Evolutionary conservation across 2,888 invertebrate genomes (phyloP), one percentile per base, ranked within the genome.

Genomic region (Tolmerus cingulatus): DNA sequence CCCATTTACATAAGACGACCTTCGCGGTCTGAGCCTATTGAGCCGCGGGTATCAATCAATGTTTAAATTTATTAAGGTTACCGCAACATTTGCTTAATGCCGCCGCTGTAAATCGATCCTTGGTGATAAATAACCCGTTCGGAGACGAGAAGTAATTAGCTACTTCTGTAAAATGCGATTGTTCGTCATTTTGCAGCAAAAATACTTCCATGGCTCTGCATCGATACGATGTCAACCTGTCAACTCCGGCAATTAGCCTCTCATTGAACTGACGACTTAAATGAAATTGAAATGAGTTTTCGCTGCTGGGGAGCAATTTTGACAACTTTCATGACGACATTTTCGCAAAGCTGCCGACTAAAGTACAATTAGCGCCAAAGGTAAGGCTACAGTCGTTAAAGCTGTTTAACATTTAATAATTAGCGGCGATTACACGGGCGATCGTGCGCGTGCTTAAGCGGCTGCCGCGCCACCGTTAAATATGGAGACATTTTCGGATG

Each of bases 351-450:
- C 81, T 30, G 55, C 34, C 81, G 51, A 5, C 27, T 14, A 30
- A 81, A 81, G 55, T 46, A 55, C 51, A 81, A 81, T 51, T 81
- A 51, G 51, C 81, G 34, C 81, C 81, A 51, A 51, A 51, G 30
- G 30, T 55, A 34, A 30, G 51, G 27, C 27, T 27, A 30, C 51
- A 55, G 27, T 30, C 81, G 55, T 81, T 55, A 51, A 81, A 51
- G 27, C 81, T 81, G 27, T 51, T 81, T 81, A 51, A 81, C 81
- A 81, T 81, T 81, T 81, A 81, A 81, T 81, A 81, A 81, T 81
- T 81, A 81, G 34, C 34, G 81, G 81, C 81, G 55, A 81, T 81
- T 81, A 81, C 81, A 51, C 9, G 30, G 16, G 51, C 55, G n/a
- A 55, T 30, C 34, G 81, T 81, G 81, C 81, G 43, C 81, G 51